These are phyloP conservation scores for Erithacus rubecula DNA, from an alignment of 2,797 vertebrate species.

Conservation along the genomic window DNA sequence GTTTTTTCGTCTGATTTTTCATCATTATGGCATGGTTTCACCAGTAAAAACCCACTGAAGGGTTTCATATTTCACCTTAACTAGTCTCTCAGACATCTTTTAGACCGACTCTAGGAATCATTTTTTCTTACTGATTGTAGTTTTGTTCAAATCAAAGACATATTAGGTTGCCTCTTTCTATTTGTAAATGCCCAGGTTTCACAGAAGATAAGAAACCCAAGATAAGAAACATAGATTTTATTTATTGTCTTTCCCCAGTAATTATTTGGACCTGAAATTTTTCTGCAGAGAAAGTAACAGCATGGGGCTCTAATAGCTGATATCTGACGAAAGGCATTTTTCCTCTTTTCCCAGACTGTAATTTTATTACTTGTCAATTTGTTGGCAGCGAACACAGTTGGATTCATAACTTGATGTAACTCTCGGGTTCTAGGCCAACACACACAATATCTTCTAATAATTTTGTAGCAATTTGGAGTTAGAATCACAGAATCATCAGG, in stretches of 20 bases:
- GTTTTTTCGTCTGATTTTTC: neutral
- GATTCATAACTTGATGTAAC: neutral
- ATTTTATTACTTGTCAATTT: neutral
- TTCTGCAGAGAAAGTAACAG: neutral
- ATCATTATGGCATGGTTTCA: neutral
- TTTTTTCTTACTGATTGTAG: neutral
- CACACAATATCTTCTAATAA: neutral
- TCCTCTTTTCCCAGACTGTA: neutral
- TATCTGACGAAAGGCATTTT: neutral
- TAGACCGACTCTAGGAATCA: neutral
- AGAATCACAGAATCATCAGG: neutral
- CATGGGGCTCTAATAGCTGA: neutral
- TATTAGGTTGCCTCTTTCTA: neutral
- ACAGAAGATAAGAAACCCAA: neutral
- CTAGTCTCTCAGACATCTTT: neutral
- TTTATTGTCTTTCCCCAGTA: neutral
- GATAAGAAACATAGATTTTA: neutral
- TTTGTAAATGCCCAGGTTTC: neutral
- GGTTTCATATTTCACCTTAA: neutral
- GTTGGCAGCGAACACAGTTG: neutral
- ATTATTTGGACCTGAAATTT: neutral
- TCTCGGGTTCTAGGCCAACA: accelerated
- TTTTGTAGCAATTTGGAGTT: neutral
- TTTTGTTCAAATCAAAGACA: neutral
- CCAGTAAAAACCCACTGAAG: neutral